A percentile compares a stretch with the other conserved stretches of the same genome.
These are phyloP conservation scores for Prionace glauca DNA, from an alignment of 2,797 vertebrate species.

Conservation along the genomic window DNA sequence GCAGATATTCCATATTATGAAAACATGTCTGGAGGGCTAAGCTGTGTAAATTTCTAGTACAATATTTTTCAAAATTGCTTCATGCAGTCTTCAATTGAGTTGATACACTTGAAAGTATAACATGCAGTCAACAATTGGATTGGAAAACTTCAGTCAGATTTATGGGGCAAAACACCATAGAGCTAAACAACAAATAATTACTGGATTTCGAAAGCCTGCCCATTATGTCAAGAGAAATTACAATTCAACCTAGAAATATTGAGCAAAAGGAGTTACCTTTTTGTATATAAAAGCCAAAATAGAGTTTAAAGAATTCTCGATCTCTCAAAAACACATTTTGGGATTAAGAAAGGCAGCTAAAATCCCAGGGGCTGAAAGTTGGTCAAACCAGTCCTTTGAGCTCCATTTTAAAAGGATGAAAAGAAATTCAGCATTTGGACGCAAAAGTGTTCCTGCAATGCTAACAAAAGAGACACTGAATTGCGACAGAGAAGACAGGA, in stretches of 20 bases:
- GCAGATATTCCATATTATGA: neutral
- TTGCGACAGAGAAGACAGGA: neutral
- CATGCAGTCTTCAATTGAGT: neutral
- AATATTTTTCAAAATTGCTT: constrained; percentile 19
- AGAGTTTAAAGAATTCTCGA: neutral
- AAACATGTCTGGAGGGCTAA: neutral
- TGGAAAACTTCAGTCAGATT: neutral
- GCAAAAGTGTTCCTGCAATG: neutral
- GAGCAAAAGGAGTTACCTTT: neutral
- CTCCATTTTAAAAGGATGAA: neutral
- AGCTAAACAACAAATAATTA: neutral
- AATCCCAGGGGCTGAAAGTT: neutral
- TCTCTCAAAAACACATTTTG: neutral
- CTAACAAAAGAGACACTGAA: neutral
- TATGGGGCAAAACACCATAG: neutral
- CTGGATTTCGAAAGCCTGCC: neutral
- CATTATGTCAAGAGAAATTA: constrained; percentile 9
- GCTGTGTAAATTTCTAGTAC: neutral
- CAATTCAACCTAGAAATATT: neutral
- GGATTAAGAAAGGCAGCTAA: neutral
- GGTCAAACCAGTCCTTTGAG: neutral
- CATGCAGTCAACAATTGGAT: neutral
- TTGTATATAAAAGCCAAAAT: neutral
- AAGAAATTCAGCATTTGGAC: neutral
- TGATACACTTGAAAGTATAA: neutral